Percentiles rank a stretch among this genome's conserved stretches.
Evolutionary conservation across 2,113 vertebrate genomes (phyloP).

Genomic region (Vidua macroura): DNA sequence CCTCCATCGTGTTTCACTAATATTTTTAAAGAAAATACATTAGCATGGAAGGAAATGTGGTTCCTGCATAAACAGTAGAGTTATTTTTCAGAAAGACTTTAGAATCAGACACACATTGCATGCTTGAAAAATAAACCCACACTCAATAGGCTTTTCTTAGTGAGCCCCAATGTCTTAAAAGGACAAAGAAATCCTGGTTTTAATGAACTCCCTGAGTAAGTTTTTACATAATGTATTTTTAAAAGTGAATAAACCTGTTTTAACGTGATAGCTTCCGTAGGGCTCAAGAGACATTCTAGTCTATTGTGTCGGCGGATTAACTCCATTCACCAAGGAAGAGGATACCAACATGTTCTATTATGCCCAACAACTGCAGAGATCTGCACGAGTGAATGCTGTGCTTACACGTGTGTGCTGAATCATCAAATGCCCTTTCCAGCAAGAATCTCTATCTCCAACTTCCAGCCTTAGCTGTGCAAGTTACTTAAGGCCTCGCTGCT

Average conservation of each 20-base stretch:
- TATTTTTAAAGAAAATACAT: slow-evolving; percentile 50
- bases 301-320: slow-evolving; percentile 24
- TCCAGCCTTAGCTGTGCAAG: background rate
- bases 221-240: background rate
- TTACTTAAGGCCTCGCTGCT: background rate
- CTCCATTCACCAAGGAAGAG: slow-evolving; percentile 33
- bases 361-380: slow-evolving; percentile 43
- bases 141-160: slow-evolving; percentile 33
- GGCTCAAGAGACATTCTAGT: slow-evolving; percentile 24
- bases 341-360: slow-evolving; percentile 51
- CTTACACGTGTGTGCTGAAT: slow-evolving; percentile 27
- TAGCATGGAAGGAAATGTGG: slow-evolving; percentile 16
- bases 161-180: background rate
- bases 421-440: slow-evolving; percentile 28
- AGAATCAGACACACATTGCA: background rate
- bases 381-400: background rate
- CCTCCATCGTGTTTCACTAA: background rate
- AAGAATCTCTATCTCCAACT: background rate
- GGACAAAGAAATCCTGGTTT: slow-evolving; percentile 31
- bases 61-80: slow-evolving; percentile 21
- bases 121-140: slow-evolving; percentile 15
- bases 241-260: slow-evolving; percentile 58
- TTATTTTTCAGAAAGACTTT: slow-evolving; percentile 16
- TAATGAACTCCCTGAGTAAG: slow-evolving; percentile 25
- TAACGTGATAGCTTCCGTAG: slow-evolving; percentile 48